These are phyloP conservation scores for Drosophila paulistorum DNA, from an alignment of 1,140 invertebrate species.

Conservation along the genomic window DNA sequence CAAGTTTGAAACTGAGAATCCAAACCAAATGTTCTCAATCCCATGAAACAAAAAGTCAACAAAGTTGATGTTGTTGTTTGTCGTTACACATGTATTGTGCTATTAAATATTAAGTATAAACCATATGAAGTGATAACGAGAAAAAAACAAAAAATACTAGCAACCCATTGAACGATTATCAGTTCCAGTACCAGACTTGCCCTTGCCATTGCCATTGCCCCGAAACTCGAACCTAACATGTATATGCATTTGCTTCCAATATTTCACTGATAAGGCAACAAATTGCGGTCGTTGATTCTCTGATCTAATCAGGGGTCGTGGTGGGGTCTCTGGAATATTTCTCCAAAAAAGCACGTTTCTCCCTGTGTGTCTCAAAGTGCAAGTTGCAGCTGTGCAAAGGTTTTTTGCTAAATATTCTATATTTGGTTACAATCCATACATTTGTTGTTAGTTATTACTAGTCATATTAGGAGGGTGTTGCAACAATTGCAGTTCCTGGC, in stretches of 20 bases:
- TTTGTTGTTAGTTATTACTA: slow-evolving; percentile 25
- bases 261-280: slow-evolving; percentile 41
- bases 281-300: slow-evolving; percentile 2
- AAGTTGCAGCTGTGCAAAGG: slow-evolving; percentile 44
- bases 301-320: slow-evolving; percentile 41
- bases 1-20: slow-evolving; percentile 68
- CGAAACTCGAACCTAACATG: slow-evolving; percentile 19
- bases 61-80: slow-evolving; percentile 31
- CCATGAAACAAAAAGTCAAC: slow-evolving; percentile 46
- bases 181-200: slow-evolving; percentile 11
- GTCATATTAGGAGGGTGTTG: slow-evolving; percentile 28
- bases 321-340: slow-evolving; percentile 22
- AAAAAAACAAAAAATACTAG: slow-evolving; percentile 27
- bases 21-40: slow-evolving; percentile 66
- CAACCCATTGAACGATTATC: slow-evolving; percentile 37
- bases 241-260: slow-evolving; percentile 1
- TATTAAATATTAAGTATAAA: slow-evolving; percentile 63
- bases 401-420: slow-evolving; percentile 39
- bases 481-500: neutral
- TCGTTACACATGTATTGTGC: slow-evolving; percentile 48
- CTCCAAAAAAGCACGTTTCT: neutral
- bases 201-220: slow-evolving; percentile 9
- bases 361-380: slow-evolving; percentile 43
- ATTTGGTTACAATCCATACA: slow-evolving; percentile 21
- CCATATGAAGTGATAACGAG: slow-evolving; percentile 41